Base-by-base conservation (phyloP, 2,888 invertebrate genomes). In the Melitaea athalia region DNA sequence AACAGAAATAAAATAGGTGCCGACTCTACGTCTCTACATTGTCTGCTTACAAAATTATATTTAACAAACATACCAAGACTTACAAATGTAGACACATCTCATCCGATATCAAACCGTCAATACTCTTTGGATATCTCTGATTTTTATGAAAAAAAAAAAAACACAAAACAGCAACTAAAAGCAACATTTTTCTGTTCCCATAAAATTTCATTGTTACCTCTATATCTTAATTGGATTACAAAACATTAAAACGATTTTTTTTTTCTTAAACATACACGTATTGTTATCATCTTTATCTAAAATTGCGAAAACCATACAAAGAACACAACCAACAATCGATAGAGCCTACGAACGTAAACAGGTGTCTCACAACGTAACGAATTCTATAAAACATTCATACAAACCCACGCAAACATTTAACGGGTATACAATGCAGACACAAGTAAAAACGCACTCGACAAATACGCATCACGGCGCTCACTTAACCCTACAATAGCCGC, bases 401-500 rank as follows among this genome's bases (percentile, higher is more conserved):
- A 64, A 59, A 55, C 53, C 53, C 59, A 65, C 47, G 81, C 84
- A 83, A 85, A 82, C 82, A 82, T 87, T 52, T 64, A 68, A 65
- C 68, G 66, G 63, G 62, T 57, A 65, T 47, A 65, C 63, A 38
- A 38, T 38, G 38, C 70, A 63, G 68, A 68, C 71, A 68, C 71
- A 69, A 74, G 64, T 63, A 70, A 67, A 65, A 69, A 69, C 53
- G 65, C 68, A 72, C 70, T 62, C 49, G 55, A 63, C 65, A 73
- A 72, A 73, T 66, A 68, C 59, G 38, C 59, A 64, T 68, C 67
- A 82, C 84, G 80, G 86, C 83, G 89, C 86, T 90, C 92, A 90
- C 90, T 91, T 90, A 91, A 89, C 91, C 89, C 89, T 86, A 88
- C 92, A 88, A 91, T 88, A 82, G 85, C 89, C 88, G 87, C 89